These are phyloP conservation scores for Drosophila buzzatii DNA, from an alignment of 2,888 invertebrate species.

Conservation along the genomic window DNA sequence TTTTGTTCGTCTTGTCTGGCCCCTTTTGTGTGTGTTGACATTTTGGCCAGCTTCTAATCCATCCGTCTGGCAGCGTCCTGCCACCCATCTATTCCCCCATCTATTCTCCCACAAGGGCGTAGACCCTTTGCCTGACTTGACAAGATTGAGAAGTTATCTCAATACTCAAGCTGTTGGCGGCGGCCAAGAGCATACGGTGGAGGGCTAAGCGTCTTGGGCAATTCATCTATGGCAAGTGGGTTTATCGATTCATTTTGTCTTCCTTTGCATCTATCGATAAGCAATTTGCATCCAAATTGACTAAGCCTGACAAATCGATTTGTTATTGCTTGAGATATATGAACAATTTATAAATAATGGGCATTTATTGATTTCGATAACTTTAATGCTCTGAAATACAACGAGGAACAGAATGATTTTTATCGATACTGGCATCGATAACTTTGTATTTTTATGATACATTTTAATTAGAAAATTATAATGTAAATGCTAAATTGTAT, in stretches of 20 bases:
- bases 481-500: not conserved
- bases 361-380: not conserved
- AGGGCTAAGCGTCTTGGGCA: not conserved
- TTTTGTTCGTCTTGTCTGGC: constrained; percentile 23
- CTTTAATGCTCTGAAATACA: not conserved
- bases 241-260: constrained; percentile 8
- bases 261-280: not conserved
- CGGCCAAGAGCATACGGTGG: constrained; percentile 2
- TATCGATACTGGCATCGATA: not conserved
- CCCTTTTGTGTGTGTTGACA: constrained; percentile 45
- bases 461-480: too few species aligned
- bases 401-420: not conserved
- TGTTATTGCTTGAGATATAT: not conserved
- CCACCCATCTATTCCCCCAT: too few species aligned
- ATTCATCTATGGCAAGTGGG: not conserved
- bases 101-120: not conserved
- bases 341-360: not conserved
- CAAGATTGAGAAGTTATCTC: constrained; percentile 50
- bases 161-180: constrained; percentile 29
- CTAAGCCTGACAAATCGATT: not conserved
- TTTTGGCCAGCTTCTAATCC: constrained; percentile 53
- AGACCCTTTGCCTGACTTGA: constrained; percentile 32
- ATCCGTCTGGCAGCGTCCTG: constrained; percentile 23
- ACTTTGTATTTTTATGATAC: not conserved
- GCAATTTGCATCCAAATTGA: not conserved